Evolutionary conservation across 1,140 invertebrate genomes (phyloP).

Genomic region (Apis cerana): DNA sequence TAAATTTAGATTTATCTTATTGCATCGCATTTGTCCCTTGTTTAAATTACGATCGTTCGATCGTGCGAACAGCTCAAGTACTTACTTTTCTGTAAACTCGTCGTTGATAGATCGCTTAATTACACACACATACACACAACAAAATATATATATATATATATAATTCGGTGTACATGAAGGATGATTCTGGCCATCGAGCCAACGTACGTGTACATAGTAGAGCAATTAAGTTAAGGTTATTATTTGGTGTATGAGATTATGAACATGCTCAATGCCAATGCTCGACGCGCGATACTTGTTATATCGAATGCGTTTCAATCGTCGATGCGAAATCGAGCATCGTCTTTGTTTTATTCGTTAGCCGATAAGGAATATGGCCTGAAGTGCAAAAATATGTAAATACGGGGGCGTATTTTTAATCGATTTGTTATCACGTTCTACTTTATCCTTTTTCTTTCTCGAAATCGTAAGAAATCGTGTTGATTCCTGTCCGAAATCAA

Average conservation of each 20-base stretch:
- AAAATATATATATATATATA: background rate
- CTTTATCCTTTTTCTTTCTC: background rate
- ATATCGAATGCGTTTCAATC: background rate
- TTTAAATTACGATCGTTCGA: background rate
- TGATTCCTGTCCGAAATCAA: background rate
- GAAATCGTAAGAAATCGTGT: background rate
- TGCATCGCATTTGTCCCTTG: background rate
- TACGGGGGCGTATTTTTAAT: slow-evolving; percentile 29
- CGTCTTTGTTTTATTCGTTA: background rate
- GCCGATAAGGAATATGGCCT: background rate
- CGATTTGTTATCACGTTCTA: slow-evolving; percentile 6
- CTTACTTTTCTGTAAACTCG: slow-evolving; percentile 28
- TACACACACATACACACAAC: background rate
- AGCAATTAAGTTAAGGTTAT: slow-evolving; percentile 41
- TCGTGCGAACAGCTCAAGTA: slow-evolving; percentile 29
- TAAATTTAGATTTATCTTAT: background rate
- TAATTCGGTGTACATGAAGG: background rate
- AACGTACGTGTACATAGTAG: slow-evolving; percentile 38
- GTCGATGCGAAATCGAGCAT: slow-evolving; percentile 1
- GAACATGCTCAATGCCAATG: slow-evolving; percentile 36
- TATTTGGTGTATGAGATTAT: slow-evolving; percentile 45
- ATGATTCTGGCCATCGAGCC: background rate
- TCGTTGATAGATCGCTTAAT: slow-evolving; percentile 2
- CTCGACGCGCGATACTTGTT: background rate
- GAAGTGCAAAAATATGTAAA: slow-evolving; percentile 29